A percentile compares a stretch with the other conserved stretches of the same genome.
These are phyloP conservation scores for Cardiocondyla obscurior DNA, from an alignment of 1,140 invertebrate genomes.

Conservation along the genomic window DNA sequence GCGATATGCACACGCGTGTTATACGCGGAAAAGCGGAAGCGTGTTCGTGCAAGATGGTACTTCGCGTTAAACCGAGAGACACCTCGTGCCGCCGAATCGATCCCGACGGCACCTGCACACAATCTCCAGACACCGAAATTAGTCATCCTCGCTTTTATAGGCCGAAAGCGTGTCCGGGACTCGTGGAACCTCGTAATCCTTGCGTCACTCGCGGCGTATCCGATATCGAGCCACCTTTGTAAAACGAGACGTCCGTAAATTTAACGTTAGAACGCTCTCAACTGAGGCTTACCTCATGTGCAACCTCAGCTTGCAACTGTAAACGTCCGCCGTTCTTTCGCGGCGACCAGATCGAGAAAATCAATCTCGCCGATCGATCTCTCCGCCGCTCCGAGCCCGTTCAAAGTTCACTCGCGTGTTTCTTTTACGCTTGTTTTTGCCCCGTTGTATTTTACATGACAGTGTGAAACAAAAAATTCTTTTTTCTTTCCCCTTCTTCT, in stretches of 20 bases:
- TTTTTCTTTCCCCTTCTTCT: too few relatives aligned
- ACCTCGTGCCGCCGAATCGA: slow-evolving; percentile 43
- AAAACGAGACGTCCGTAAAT: slow-evolving; percentile 46
- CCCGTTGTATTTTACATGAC: neutral
- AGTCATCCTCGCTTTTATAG: slow-evolving; percentile 55
- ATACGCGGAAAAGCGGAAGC: slow-evolving; percentile 8
- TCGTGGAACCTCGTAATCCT: slow-evolving; percentile 51
- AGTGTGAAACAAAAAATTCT: too few relatives aligned
- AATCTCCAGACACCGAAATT: slow-evolving; percentile 51
- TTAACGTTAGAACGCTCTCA: slow-evolving; percentile 37
- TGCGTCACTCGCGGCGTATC: slow-evolving; percentile 48
- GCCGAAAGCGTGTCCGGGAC: slow-evolving; percentile 49
- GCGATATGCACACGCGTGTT: slow-evolving; percentile 36
- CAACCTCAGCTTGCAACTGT: slow-evolving; percentile 38
- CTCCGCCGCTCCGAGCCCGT: too few relatives aligned
- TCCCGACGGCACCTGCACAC: slow-evolving; percentile 45
- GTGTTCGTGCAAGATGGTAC: slow-evolving; percentile 48
- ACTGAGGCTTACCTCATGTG: slow-evolving; percentile 15
- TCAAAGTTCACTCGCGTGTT: neutral
- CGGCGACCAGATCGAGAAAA: neutral
- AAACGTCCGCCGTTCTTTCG: neutral
- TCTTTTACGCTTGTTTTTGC: neutral
- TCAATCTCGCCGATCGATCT: neutral
- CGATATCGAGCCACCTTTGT: slow-evolving; percentile 47
- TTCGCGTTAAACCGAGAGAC: slow-evolving; percentile 52